Evolutionary conservation across 2,113 vertebrate species (phyloP).

Genomic region (Oreotragus oreotragus): DNA sequence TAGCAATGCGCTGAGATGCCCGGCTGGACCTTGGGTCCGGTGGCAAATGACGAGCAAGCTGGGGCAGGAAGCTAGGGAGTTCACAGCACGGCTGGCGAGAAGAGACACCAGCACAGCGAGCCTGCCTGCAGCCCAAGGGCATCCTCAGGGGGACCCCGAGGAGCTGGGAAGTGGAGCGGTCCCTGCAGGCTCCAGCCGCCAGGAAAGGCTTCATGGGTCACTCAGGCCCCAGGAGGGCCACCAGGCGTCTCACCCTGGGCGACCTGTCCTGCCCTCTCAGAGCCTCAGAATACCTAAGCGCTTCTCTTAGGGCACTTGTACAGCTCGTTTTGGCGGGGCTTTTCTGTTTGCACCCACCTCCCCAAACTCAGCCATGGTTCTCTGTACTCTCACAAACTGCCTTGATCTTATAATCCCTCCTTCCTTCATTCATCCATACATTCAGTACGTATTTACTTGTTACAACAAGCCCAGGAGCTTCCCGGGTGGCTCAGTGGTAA

Average conservation of each 20-base stretch:
- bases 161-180: not conserved
- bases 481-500: not conserved
- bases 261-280: not conserved
- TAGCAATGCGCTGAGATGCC: not conserved
- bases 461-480: not conserved
- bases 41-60: not conserved
- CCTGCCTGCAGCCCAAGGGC: too few species aligned
- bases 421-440: too few species aligned
- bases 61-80: not conserved
- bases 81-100: not conserved
- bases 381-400: not conserved
- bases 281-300: not conserved
- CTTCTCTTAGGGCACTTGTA: not conserved
- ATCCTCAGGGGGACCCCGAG: not conserved
- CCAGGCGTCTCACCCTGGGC: not conserved
- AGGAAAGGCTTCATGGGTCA: not conserved
- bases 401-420: accelerated
- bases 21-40: accelerated
- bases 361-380: not conserved
- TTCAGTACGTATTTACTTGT: not conserved
- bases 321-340: not conserved
- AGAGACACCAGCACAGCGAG: accelerated
- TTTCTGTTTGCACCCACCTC: not conserved
- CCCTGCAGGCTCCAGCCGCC: not conserved
- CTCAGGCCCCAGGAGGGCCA: not conserved